Base-by-base conservation (phyloP, 64 coral and sea anemone species). In the Stichodactyla mertensii region DNA sequence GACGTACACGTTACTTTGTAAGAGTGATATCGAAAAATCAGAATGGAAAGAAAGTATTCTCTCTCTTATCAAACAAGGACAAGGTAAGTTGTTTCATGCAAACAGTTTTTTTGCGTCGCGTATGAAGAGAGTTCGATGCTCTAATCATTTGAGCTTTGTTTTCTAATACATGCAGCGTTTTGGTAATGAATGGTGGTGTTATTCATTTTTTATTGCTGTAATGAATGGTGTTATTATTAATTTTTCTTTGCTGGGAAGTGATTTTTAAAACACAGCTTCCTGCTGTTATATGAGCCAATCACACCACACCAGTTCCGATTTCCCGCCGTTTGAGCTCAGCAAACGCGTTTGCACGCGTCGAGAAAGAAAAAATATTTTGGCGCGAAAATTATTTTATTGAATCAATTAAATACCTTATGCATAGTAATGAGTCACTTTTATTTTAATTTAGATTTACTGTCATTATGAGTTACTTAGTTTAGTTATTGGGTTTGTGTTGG, bases 11-110 rank as follows among this genome's bases (percentile, higher is more conserved):
- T 85, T 99, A 6, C 91, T 99, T 31, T 99, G 90, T 62, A 90
- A 94, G 27, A 92, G 89, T 52, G 97, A 95, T 71, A 83, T 79
- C 0, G 90, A 91, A 24, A 92, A 88, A 52, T 93, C 93, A 22
- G 97, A 99, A 6, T 99, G 97, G 97, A 99, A 99, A 61, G 89
- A 94, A 87, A 85, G 77, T 24, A 99, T 99, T 14, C 84, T 85
- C 52, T 85, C 87, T 19, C 93, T 89, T 6, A 84, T 95, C 19
- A 77, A 95, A 54, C 6, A 74, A 74, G 69, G 24, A 61, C 26
- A 55, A 88, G 77, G 56, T 60, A 54, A 16, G 20, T 45, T 45
- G 36, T 45, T 45, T 45, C 36, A 45, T 45, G 36, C 36, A 4
- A 45, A 4, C 36, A 45, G 36, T 45, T 45, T 45, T 45, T 45